These are phyloP conservation scores for Clarias gariepinus DNA, from an alignment of 2,113 vertebrate genomes.

Conservation along the genomic window DNA sequence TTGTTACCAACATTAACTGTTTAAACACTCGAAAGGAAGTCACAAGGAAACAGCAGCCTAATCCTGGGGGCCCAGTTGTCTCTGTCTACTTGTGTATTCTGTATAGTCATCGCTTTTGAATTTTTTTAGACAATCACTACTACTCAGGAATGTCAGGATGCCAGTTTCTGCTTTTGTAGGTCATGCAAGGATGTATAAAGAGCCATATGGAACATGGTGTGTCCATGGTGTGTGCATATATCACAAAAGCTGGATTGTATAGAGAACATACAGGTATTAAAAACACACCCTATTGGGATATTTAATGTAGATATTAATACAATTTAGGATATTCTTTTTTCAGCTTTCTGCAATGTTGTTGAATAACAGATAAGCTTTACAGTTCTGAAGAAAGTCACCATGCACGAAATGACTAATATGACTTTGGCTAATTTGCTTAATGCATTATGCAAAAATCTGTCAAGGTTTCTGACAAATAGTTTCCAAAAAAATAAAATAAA, in stretches of 20 bases:
- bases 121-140: slow-evolving; percentile 10
- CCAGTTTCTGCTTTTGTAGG: not conserved
- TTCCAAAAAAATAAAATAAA: not conserved
- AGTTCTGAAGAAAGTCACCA: not conserved
- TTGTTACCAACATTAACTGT: slow-evolving; percentile 54
- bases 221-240: not conserved
- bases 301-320: not conserved
- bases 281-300: not conserved
- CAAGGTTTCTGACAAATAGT: not conserved
- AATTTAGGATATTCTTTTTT: not conserved
- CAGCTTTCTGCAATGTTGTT: not conserved
- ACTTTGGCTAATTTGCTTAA: not conserved
- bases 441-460: not conserved
- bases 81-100: slow-evolving; percentile 14
- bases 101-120: slow-evolving; percentile 33
- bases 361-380: not conserved
- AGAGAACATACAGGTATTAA: not conserved
- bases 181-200: not conserved
- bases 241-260: not conserved
- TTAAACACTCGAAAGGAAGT: slow-evolving; percentile 53
- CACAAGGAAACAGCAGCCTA: slow-evolving; percentile 33
- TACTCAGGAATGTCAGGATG: not conserved
- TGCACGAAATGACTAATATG: not conserved
- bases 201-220: not conserved
- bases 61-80: slow-evolving; percentile 23